phyloP scores from a whole-genome alignment of 2,113 vertebrate genomes.

The Phycodurus eques region DNA sequence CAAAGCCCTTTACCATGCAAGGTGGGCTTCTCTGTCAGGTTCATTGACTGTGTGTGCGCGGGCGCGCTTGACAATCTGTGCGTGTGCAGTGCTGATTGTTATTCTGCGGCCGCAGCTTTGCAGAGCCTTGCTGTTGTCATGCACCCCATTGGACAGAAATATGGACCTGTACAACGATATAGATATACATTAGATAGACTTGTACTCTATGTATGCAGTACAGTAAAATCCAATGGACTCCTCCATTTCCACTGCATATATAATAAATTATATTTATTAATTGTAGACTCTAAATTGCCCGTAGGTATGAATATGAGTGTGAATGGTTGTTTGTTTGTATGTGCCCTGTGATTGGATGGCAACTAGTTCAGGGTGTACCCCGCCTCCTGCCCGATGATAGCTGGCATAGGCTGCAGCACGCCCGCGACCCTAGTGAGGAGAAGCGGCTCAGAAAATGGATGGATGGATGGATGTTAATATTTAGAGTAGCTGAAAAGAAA shows the following conservation, averaged over 20 bases:
- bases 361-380: too few relatives aligned
- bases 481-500: too few relatives aligned
- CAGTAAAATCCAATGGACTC: background rate
- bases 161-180: background rate
- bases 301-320: too few relatives aligned
- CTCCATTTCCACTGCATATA: background rate
- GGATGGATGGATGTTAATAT: too few relatives aligned
- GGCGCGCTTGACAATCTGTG: slow-evolving; percentile 15
- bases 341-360: too few relatives aligned
- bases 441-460: too few relatives aligned
- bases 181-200: background rate
- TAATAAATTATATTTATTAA: background rate
- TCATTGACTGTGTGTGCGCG: slow-evolving; percentile 56
- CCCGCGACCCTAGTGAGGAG: too few relatives aligned
- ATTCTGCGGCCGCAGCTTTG: slow-evolving; percentile 38
- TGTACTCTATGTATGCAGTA: background rate
- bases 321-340: too few relatives aligned
- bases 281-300: too few relatives aligned
- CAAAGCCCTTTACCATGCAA: slow-evolving; percentile 10
- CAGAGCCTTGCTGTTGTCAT: slow-evolving; percentile 25
- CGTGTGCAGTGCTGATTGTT: slow-evolving; percentile 43
- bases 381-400: too few relatives aligned
- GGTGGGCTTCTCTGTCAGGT: slow-evolving; percentile 36
- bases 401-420: too few relatives aligned
- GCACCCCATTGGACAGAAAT: background rate